Percentiles rank a stretch among this genome's conserved stretches.
Evolutionary conservation across 2,888 invertebrate genomes (phyloP).

Genomic region (Chalcis sispes): DNA sequence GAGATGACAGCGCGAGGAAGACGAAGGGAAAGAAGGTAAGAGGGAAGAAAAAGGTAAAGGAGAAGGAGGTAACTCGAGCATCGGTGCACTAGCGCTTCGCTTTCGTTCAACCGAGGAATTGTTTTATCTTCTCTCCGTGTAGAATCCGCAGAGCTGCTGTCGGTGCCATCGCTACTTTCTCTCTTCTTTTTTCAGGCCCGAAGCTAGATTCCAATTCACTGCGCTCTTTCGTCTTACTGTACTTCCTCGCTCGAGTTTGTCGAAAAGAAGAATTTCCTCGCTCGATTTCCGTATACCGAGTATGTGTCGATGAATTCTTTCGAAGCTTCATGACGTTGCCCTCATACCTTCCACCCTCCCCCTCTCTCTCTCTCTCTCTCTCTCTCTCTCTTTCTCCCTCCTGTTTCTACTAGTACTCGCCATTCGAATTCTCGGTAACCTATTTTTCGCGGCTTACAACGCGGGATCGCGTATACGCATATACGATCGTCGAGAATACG

Average conservation of each 20-base stretch:
- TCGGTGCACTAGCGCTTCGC: neutral
- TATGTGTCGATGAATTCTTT: constrained; percentile 33
- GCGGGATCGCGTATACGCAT: no score
- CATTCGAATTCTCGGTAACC: no score
- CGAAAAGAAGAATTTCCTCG: no score
- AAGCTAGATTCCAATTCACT: constrained; percentile 24
- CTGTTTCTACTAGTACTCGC: no score
- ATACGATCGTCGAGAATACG: no score
- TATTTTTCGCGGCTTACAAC: neutral
- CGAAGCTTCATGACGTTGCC: neutral
- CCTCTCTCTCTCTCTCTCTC: no score
- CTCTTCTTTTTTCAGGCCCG: neutral
- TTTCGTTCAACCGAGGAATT: constrained; percentile 60
- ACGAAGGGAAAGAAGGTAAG: neutral
- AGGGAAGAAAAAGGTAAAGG: neutral
- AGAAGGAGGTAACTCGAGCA: neutral
- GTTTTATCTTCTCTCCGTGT: constrained; percentile 60
- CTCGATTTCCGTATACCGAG: neutral
- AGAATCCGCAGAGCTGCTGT: constrained; percentile 48
- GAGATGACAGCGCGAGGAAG: constrained; percentile 10
- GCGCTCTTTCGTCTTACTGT: no score
- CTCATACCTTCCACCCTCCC: neutral
- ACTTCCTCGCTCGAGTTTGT: no score
- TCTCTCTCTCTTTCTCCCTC: no score
- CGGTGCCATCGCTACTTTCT: no score